Evolutionary conservation across 2,797 vertebrate species (phyloP), one percentile per base, ranked within the genome.

Genomic region (Nannoperca australis): DNA sequence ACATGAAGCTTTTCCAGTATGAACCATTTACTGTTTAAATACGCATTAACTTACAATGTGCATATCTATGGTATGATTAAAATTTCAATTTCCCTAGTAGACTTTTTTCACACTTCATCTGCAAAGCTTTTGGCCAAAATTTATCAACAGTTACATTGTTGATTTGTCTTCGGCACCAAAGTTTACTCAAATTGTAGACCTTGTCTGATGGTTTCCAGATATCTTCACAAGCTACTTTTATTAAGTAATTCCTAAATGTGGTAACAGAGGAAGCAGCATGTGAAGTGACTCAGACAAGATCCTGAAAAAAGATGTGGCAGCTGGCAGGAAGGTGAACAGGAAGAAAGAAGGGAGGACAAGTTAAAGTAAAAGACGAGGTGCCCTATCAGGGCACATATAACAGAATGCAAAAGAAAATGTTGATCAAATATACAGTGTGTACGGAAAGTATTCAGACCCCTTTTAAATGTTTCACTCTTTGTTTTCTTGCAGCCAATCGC

Each of bases 351-450:
- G 58, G 71, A 68, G 1, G 63, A 27, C 1, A 5, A 12, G 12
- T 51, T 30, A 8, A 40, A 30, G 9, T 36, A 69, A 76, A 79
- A 67, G 0, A 89, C 91, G 85, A 4, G 88, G 89, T 45, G 59
- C 78, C 0, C 76, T 81, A 24, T 56, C 5, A 49, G 47, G 18
- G 14, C 17, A 27, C n/a, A 47, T 27, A 6, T 20, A 27, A 44
- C 22, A 61, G 12, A 70, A 24, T 69, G 12, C n/a, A 47, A 40
- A 3, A 67, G 8, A 30, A 38, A 20, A n/a, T 24, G 2, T n/a
- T 22, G 0, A 45, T 22, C 0, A 14, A 59, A 71, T 22, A 45
- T 32, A n/a, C n/a, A n/a, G n/a, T n/a, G n/a, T n/a, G n/a, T n/a
- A n/a, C n/a, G n/a, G n/a, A n/a, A n/a, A n/a, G n/a, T n/a, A n/a